Percentiles rank a stretch among this genome's conserved stretches.
phyloP scores from a whole-genome alignment of 2,113 vertebrate species.

The Heptranchias perlo region DNA sequence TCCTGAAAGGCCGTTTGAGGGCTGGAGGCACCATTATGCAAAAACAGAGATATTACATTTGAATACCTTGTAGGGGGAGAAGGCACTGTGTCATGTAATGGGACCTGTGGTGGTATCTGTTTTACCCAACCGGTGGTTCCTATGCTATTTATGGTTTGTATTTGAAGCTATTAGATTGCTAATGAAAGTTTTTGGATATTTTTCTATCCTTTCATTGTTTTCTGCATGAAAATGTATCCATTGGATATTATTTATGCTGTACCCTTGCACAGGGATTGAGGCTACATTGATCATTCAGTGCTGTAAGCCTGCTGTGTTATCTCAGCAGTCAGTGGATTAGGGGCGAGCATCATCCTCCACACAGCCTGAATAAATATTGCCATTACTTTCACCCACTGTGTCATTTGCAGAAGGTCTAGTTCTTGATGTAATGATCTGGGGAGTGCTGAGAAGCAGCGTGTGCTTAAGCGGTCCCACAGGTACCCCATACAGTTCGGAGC shows the following conservation, averaged over 20 bases:
- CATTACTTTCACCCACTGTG: conserved; percentile 33
- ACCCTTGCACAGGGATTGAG: conserved; percentile 47
- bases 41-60: not conserved
- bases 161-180: not conserved
- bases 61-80: not conserved
- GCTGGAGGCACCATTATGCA: not conserved
- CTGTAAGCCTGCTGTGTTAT: conserved; percentile 64
- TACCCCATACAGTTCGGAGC: not conserved
- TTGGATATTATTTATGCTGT: conserved; percentile 41
- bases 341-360: conserved; percentile 57
- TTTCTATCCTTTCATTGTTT: conserved; percentile 10
- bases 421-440: conserved; percentile 38
- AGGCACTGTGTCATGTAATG: not conserved
- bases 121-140: not conserved
- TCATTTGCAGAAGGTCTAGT: conserved; percentile 37
- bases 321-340: conserved; percentile 66
- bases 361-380: conserved; percentile 58
- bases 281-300: conserved; percentile 62
- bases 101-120: not conserved
- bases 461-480: conserved; percentile 23
- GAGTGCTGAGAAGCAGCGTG: conserved; percentile 20
- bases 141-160: not conserved
- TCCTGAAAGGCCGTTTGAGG: not conserved
- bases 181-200: not conserved
- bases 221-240: conserved; percentile 50